Evolutionary conservation across 2,888 invertebrate genomes (phyloP).

Genomic region (Gerris lacustris): DNA sequence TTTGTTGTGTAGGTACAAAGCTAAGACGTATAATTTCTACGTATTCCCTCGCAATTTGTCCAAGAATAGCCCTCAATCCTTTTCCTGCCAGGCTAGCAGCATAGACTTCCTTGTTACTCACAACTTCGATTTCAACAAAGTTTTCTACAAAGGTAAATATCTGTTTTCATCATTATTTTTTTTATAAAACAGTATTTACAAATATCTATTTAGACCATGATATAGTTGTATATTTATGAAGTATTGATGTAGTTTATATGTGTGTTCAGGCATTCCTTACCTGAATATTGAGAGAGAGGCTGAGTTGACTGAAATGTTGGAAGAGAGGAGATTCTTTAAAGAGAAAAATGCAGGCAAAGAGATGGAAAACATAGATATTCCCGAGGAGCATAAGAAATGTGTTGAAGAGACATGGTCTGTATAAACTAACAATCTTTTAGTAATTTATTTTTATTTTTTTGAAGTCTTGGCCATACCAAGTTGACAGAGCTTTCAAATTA

Average conservation of each 20-base stretch:
- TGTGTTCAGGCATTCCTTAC: neutral
- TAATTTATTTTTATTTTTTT: too few species aligned
- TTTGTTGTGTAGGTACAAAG: neutral
- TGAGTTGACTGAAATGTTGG: neutral
- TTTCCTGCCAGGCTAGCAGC: neutral
- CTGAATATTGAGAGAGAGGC: neutral
- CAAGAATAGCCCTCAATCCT: neutral
- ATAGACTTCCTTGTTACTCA: neutral
- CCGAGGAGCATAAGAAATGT: neutral
- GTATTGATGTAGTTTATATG: too few species aligned
- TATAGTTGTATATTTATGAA: too few species aligned
- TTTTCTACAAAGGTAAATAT: neutral
- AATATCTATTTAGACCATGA: too few species aligned
- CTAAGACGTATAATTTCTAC: neutral
- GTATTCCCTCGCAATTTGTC: neutral
- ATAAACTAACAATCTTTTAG: neutral
- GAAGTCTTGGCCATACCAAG: too few species aligned
- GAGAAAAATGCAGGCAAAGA: neutral
- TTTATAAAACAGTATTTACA: neutral
- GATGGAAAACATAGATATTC: neutral
- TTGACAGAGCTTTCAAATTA: too few species aligned
- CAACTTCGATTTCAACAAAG: neutral
- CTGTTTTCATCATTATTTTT: neutral
- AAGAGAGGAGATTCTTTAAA: neutral
- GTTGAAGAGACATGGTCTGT: neutral